Conservation (phyloP, 1,140 invertebrate genomes). For the Leptinotarsa defecta region DNA sequence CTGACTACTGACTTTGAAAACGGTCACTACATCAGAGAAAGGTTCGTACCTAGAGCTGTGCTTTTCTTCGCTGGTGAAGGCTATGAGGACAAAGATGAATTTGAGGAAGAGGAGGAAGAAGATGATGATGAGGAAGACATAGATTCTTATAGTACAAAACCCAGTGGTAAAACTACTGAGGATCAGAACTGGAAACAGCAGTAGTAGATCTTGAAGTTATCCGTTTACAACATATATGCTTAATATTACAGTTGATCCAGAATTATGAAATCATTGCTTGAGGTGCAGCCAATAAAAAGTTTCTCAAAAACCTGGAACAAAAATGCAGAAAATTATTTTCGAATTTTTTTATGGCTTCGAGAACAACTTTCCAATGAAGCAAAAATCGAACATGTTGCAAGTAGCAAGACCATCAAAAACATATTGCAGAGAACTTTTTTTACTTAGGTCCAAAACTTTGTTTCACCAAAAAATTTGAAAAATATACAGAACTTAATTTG, state of each 20-base stretch:
- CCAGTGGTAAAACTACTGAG: conserved; percentile 21
- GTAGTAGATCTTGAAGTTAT: conserved; percentile 26
- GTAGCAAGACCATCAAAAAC: too few species aligned
- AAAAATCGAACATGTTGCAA: too few species aligned
- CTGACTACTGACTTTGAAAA: conserved; percentile 95
- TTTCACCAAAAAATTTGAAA: too few species aligned
- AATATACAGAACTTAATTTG: too few species aligned
- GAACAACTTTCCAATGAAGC: too few species aligned
- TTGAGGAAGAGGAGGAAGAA: conserved; percentile 66
- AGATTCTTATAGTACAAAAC: conserved; percentile 33
- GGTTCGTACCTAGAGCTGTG: conserved; percentile 89
- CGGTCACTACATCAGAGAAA: conserved; percentile 95
- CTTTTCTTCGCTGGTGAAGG: conserved; percentile 91
- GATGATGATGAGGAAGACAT: conserved; percentile 57
- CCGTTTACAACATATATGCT: conserved; percentile 10
- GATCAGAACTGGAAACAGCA: conserved; percentile 52
- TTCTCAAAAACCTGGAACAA: too few species aligned
- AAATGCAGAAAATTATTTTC: too few species aligned
- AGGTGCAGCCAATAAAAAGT: too few species aligned
- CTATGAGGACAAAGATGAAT: conserved; percentile 76
- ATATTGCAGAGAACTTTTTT: too few species aligned
- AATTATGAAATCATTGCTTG: too few species aligned
- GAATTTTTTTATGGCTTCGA: too few species aligned
- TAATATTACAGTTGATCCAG: neutral
- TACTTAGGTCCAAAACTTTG: too few species aligned